phyloP scores from a whole-genome alignment of 2,888 invertebrate species.

The Julus scandinavius region DNA sequence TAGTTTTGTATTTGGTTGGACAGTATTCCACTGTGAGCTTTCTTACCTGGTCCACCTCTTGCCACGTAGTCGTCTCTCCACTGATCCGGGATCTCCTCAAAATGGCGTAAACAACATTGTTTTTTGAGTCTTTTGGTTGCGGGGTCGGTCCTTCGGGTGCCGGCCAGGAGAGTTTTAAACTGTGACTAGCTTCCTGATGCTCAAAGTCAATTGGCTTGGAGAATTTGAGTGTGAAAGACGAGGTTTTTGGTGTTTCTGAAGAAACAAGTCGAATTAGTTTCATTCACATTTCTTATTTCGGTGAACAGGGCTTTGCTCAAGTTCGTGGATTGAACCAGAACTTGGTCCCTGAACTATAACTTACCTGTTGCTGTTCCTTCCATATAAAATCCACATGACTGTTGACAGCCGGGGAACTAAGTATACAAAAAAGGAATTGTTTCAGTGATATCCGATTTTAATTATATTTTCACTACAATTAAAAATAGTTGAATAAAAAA shows the following conservation, averaged over 20 bases:
- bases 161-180: neutral
- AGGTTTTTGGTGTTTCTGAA: neutral
- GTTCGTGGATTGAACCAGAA: neutral
- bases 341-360: neutral
- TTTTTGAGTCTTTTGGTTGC: neutral
- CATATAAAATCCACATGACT: constrained; percentile 77
- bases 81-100: neutral
- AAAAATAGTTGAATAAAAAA: too few relatives aligned
- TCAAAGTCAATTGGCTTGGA: neutral
- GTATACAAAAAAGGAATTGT: constrained; percentile 62
- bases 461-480: too few relatives aligned
- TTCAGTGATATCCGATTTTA: neutral
- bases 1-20: neutral
- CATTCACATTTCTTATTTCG: neutral
- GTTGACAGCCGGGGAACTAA: constrained; percentile 79
- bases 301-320: neutral
- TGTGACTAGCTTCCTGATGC: neutral
- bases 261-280: neutral
- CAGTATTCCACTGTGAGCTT: neutral
- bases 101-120: constrained; percentile 43
- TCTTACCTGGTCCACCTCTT: constrained; percentile 41
- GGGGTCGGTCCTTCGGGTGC: neutral
- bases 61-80: constrained; percentile 36
- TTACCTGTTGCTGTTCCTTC: constrained; percentile 70
- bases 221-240: constrained; percentile 45